Conservation (phyloP, 2,888 invertebrate genomes). For the Leuctra nigra region DNA sequence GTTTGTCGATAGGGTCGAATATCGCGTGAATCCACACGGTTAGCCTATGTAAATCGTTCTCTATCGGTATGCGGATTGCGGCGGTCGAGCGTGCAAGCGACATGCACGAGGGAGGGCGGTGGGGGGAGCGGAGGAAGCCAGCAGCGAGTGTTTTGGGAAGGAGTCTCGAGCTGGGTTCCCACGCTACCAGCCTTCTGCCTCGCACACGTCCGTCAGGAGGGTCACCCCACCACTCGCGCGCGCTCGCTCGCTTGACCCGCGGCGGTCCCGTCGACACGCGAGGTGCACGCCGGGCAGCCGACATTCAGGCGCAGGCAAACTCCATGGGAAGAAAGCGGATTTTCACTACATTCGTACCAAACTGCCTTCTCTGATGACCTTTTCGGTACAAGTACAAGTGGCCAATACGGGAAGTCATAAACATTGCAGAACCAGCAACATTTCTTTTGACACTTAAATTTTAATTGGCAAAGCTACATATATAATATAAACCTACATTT, state of each 20-base stretch:
- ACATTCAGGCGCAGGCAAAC: constrained; percentile 13
- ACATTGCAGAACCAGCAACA: no score
- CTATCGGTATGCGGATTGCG: background rate
- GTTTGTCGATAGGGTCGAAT: background rate
- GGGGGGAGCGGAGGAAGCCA: constrained; percentile 22
- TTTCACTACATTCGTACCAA: no score
- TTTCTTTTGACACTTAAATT: no score
- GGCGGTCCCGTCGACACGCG: constrained; percentile 17
- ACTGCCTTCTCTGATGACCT: no score
- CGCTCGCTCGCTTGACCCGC: constrained; percentile 3
- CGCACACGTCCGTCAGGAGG: constrained; percentile 27
- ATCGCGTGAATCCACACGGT: background rate
- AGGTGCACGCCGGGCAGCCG: background rate
- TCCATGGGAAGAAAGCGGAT: no score
- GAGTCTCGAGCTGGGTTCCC: constrained; percentile 27
- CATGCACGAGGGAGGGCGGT: background rate
- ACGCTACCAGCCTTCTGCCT: constrained; percentile 27
- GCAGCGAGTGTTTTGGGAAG: constrained; percentile 30
- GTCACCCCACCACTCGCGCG: constrained; percentile 3
- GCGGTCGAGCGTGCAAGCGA: background rate
- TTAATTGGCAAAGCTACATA: no score
- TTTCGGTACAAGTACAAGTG: no score
- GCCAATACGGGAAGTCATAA: no score
- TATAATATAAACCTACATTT: no score
- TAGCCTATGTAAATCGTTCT: background rate